These are phyloP conservation scores for Oligia strigilis DNA, from an alignment of 2,888 invertebrate genomes.

Conservation along the genomic window DNA sequence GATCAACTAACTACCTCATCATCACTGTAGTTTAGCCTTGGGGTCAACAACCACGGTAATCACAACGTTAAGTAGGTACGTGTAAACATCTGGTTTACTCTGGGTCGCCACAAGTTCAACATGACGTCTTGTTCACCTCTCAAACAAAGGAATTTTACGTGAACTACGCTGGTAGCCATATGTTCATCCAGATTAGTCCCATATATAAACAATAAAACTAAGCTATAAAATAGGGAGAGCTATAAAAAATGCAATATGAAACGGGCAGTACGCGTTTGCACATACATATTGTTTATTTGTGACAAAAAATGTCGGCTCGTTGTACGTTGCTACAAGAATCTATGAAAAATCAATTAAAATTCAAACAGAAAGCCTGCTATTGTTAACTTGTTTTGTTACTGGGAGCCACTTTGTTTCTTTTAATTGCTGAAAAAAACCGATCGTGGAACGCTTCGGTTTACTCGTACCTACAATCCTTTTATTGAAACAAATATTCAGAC, in stretches of 20 bases:
- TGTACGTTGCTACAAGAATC: conserved; percentile 46
- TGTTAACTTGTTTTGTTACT: conserved; percentile 55
- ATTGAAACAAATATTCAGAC: conserved; percentile 25
- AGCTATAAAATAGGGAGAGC: conserved; percentile 40
- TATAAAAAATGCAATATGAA: conserved; percentile 61
- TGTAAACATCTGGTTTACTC: conserved; percentile 7
- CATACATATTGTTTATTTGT: conserved; percentile 55
- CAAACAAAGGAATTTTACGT: conserved; percentile 24
- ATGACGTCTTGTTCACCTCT: conserved; percentile 18
- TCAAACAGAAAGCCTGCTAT: conserved; percentile 47
- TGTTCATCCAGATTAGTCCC: conserved; percentile 39
- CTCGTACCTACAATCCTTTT: conserved; percentile 13
- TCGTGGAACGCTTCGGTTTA: conserved; percentile 20
- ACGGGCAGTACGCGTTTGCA: conserved; percentile 46
- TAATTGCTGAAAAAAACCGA: conserved; percentile 38
- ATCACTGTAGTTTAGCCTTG: background rate
- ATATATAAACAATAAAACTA: conserved; percentile 49
- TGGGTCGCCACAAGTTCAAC: conserved; percentile 17
- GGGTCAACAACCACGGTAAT: background rate
- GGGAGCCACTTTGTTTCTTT: conserved; percentile 44
- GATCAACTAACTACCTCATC: background rate
- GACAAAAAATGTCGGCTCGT: conserved; percentile 41
- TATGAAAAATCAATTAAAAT: conserved; percentile 60
- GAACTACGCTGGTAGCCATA: conserved; percentile 13
- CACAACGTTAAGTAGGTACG: conserved; percentile 10